Evolutionary conservation across 2,888 invertebrate species (phyloP).

Genomic region (Caenorhabditis zanzibari): DNA sequence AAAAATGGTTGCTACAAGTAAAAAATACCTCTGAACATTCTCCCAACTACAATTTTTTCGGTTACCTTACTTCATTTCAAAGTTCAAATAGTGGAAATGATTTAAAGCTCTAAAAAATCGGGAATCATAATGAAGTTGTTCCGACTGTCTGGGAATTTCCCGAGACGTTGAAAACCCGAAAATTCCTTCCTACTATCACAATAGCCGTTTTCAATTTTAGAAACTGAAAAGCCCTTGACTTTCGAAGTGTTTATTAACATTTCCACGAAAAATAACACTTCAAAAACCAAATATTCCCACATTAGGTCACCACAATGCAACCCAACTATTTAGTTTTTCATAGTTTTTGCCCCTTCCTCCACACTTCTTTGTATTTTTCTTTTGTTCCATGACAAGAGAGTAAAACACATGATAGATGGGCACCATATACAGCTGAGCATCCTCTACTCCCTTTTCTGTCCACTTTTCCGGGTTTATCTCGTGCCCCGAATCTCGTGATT

Average conservation of each 20-base stretch:
- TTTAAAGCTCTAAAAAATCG: no score
- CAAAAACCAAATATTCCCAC: slow-evolving; percentile 12
- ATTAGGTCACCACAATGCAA: slow-evolving; percentile 6
- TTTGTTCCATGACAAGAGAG: slow-evolving; percentile 43
- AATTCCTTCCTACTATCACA: no score
- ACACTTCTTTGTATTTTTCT: slow-evolving; percentile 11
- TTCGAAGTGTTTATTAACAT: slow-evolving; percentile 10
- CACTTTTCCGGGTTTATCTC: slow-evolving; percentile 45
- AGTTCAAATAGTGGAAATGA: no score
- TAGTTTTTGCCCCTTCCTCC: slow-evolving; percentile 3
- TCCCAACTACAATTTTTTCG: no score
- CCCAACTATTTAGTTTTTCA: slow-evolving; percentile 30
- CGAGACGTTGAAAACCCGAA: no score
- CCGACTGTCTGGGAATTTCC: no score
- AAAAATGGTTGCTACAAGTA: no score
- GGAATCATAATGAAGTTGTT: no score
- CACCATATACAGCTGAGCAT: slow-evolving; percentile 36
- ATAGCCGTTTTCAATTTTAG: no score
- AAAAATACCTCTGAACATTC: no score
- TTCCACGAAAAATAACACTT: slow-evolving; percentile 15
- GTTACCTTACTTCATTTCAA: no score
- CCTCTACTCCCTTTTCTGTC: not conserved
- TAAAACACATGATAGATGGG: slow-evolving; percentile 60
- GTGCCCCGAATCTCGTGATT: slow-evolving; percentile 58
- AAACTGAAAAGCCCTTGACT: not conserved